Conservation (phyloP, 1,140 invertebrate genomes). For the Sycophaga agraensis region DNA sequence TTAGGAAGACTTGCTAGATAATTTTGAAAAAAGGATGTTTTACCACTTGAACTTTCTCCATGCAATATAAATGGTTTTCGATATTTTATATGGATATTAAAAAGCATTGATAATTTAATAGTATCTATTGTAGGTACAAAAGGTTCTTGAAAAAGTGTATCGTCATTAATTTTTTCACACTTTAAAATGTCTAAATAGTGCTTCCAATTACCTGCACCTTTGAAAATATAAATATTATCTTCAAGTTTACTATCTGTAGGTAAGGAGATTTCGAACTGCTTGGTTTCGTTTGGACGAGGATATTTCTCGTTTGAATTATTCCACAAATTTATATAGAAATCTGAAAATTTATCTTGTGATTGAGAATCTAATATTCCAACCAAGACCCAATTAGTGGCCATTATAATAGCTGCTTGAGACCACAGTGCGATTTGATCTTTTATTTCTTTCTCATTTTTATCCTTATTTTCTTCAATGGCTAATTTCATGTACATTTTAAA, state of each 20-base stretch:
- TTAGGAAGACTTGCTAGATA: constrained; percentile 60
- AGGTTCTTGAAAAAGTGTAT: constrained; percentile 56
- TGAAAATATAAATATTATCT: constrained; percentile 64
- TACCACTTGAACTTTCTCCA: constrained; percentile 69
- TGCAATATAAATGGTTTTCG: constrained; percentile 64
- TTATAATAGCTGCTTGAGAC: constrained; percentile 62
- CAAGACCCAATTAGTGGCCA: constrained; percentile 65
- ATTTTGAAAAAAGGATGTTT: constrained; percentile 66
- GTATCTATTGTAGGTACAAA: constrained; percentile 69
- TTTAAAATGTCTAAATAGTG: constrained; percentile 57
- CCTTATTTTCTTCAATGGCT: constrained; percentile 39
- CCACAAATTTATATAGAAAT: constrained; percentile 57
- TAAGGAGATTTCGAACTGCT: constrained; percentile 60
- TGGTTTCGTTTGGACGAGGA: constrained; percentile 59
- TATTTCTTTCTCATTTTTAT: constrained; percentile 36
- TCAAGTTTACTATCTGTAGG: constrained; percentile 62
- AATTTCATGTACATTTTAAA: constrained; percentile 62
- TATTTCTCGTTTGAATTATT: constrained; percentile 46
- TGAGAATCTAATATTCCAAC: constrained; percentile 60
- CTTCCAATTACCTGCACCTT: constrained; percentile 59
- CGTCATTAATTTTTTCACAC: constrained; percentile 45
- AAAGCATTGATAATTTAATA: constrained; percentile 56
- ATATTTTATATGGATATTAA: constrained; percentile 54
- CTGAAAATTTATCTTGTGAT: constrained; percentile 62
- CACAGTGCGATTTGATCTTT: constrained; percentile 51